Base-by-base conservation (phyloP, 2,113 vertebrate species). In the Carollia perspicillata region DNA sequence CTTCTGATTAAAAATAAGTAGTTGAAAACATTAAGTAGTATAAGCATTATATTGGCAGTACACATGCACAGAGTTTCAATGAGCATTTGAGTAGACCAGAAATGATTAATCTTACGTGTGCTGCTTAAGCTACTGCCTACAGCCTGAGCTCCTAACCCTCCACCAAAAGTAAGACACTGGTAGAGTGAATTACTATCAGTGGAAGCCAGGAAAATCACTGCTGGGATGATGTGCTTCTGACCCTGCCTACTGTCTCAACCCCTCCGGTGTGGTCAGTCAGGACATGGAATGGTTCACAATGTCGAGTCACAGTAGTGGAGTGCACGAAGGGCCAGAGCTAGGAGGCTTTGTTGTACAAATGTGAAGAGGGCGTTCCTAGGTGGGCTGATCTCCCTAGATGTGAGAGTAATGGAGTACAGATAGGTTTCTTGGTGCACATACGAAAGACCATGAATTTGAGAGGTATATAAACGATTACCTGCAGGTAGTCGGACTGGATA, bases 401-500 rank as follows among this genome's bases (percentile, higher is more conserved):
- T 77, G 92, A 85, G 42, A 75, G 10, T 42, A 60, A 40, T 0
- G 47, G 37, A 72, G 14, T 22, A 71, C 10, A 75, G 95, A 93
- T 55, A 74, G 60, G 35, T 75, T 90, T 87, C 47, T 35, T 92
- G 89, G 84, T 40, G 69, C 5, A 88, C 47, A 53, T 35, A 83
- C 40, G 71, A 87, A 95, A 58, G 92, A 92, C 80, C 77, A 88
- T 85, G 95, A 88, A 83, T 37, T 17, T 78, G 86, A 85, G 68
- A 92, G 72, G 47, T 71, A 79, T 93, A 89, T 51, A 96, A 92
- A 96, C 90, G 78, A 88, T 98, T 98, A 99, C 99, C 99, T 99
- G 99, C 91, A 99, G 98, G 97, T 99, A 99, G 99, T 99, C 99
- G 37, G 99, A 99, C 98, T 99, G 99, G 97, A 99, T 99, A 86